Percentiles rank a stretch among this genome's conserved stretches.
Evolutionary conservation across 2,113 vertebrate genomes (phyloP).

Genomic region (Catharus bicknelli): DNA sequence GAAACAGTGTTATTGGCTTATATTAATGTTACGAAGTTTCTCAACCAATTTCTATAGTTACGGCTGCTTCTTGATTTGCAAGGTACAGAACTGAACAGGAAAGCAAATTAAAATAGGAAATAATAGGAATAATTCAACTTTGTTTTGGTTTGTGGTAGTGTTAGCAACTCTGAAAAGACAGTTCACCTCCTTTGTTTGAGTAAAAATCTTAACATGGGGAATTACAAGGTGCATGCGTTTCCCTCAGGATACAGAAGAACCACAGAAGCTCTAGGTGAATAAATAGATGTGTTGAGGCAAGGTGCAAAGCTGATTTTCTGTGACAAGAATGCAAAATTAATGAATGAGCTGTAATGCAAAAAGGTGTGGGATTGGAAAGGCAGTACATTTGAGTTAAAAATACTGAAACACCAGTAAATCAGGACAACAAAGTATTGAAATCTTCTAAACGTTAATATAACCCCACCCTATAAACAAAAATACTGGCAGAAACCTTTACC

Average conservation of each 20-base stretch:
- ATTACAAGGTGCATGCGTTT: neutral
- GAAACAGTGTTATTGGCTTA: neutral
- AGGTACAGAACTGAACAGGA: neutral
- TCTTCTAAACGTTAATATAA: neutral
- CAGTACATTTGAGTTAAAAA: neutral
- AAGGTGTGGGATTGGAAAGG: neutral
- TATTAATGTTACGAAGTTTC: neutral
- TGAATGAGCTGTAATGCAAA: neutral
- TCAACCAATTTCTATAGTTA: neutral
- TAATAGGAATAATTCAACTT: neutral
- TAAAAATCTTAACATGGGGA: neutral
- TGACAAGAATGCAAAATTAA: neutral
- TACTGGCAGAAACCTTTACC: neutral
- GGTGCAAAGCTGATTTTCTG: neutral
- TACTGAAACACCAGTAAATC: neutral
- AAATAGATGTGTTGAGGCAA: neutral
- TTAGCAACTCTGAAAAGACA: neutral
- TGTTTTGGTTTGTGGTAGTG: neutral
- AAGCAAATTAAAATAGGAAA: neutral
- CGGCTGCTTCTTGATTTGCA: neutral
- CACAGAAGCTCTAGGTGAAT: neutral
- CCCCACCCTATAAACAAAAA: neutral
- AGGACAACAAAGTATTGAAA: neutral
- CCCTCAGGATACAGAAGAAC: neutral
- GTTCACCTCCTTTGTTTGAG: neutral